Conservation (phyloP, 2,113 vertebrate species). For the Bubo blakistoni region DNA sequence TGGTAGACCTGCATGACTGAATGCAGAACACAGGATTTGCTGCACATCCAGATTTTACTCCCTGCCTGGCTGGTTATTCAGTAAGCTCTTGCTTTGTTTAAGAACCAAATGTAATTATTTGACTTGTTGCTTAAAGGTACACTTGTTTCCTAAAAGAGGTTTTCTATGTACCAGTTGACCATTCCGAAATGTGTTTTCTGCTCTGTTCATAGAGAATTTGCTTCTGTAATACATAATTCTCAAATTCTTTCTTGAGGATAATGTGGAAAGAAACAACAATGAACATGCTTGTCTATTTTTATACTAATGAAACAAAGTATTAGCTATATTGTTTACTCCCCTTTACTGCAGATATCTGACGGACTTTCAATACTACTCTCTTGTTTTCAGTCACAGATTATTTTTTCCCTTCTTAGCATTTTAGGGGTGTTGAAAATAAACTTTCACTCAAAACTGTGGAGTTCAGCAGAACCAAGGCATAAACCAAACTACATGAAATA, state of each 20-base stretch:
- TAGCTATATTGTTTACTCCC: not conserved
- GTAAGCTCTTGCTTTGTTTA: not conserved
- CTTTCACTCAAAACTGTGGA: not conserved
- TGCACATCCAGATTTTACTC: not conserved
- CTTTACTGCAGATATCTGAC: not conserved
- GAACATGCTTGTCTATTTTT: not conserved
- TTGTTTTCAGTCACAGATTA: not conserved
- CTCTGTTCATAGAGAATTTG: not conserved
- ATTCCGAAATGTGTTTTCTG: not conserved
- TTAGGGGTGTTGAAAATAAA: not conserved
- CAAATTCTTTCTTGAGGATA: not conserved
- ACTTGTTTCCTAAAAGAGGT: not conserved
- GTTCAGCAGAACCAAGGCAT: not conserved
- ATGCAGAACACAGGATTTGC: not conserved
- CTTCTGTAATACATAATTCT: not conserved
- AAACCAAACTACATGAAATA: slow-evolving; percentile 6
- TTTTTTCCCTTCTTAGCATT: not conserved
- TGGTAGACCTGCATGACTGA: not conserved
- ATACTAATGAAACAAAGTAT: not conserved
- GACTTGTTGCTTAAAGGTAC: not conserved
- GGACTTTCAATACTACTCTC: not conserved
- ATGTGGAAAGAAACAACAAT: not conserved
- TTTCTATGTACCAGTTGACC: not conserved
- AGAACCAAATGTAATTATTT: not conserved
- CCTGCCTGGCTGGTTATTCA: not conserved